Conservation (phyloP, 2,113 vertebrate genomes). For the Ancistrus triradiatus region DNA sequence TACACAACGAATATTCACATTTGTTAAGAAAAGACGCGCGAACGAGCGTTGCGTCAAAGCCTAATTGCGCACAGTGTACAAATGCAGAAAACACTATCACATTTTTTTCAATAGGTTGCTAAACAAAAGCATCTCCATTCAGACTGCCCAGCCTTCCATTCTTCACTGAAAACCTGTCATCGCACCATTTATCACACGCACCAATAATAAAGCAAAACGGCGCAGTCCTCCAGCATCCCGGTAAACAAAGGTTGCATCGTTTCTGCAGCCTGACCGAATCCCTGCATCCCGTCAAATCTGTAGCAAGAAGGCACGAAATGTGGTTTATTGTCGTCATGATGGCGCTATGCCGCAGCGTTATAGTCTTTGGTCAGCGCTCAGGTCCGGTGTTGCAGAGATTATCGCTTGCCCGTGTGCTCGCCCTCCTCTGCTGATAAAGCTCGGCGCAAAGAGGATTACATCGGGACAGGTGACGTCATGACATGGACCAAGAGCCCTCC, state of each 20-base stretch:
- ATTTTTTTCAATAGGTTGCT: too few relatives aligned
- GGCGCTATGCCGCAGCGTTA: conserved; percentile 20
- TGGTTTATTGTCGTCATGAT: neutral
- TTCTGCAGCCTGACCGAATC: conserved; percentile 14
- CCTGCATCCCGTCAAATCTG: conserved; percentile 21
- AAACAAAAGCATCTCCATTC: too few relatives aligned
- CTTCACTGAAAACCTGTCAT: too few relatives aligned
- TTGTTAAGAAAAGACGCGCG: too few relatives aligned
- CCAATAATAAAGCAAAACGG: too few relatives aligned
- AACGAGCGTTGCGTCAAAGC: too few relatives aligned
- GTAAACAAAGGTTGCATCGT: conserved; percentile 38
- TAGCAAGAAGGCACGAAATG: neutral
- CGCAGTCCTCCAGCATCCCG: conserved; percentile 6
- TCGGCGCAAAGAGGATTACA: conserved; percentile 81
- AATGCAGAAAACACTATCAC: too few relatives aligned
- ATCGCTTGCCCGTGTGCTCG: conserved; percentile 58
- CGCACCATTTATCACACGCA: too few relatives aligned
- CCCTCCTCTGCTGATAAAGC: conserved; percentile 78
- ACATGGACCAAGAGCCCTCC: conserved; percentile 65
- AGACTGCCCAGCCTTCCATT: too few relatives aligned
- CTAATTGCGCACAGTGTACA: too few relatives aligned
- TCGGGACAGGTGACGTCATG: conserved; percentile 86
- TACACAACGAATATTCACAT: too few relatives aligned
- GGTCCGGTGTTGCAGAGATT: conserved; percentile 70
- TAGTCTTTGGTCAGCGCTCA: conserved; percentile 41